Percentiles rank a stretch among this genome's conserved stretches.
Conservation (phyloP, 2,113 vertebrate genomes). For the Oplegnathus fasciatus region DNA sequence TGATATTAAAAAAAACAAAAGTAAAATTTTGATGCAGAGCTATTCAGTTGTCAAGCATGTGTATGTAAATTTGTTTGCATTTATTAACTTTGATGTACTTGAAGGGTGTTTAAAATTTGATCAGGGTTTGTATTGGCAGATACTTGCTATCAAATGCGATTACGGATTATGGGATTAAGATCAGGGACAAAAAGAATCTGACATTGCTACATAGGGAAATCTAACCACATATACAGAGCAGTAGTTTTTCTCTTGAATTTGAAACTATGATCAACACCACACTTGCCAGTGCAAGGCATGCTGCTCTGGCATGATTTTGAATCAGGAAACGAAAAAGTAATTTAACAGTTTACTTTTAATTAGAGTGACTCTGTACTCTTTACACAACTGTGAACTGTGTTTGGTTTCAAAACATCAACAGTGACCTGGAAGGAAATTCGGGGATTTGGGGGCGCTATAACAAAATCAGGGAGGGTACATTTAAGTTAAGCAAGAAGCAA, state of each 20-base stretch:
- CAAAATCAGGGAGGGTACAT: background rate
- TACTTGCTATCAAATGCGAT: background rate
- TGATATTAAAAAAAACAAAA: too few species aligned
- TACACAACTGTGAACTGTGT: slow-evolving; percentile 13
- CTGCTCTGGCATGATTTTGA: background rate
- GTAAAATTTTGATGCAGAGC: too few species aligned
- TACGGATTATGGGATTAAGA: background rate
- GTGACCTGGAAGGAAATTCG: slow-evolving; percentile 18
- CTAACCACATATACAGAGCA: background rate
- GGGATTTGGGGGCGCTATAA: background rate
- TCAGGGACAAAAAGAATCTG: background rate
- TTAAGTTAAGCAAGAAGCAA: background rate
- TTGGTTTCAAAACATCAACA: slow-evolving; percentile 13
- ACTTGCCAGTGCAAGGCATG: background rate
- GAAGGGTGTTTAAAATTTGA: background rate
- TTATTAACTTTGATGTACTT: background rate
- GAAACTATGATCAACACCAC: background rate
- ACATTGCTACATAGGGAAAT: background rate
- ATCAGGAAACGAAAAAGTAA: background rate
- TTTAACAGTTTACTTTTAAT: background rate
- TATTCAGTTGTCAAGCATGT: background rate
- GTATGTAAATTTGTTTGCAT: background rate
- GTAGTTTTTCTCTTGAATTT: background rate
- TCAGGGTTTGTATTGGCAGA: background rate
- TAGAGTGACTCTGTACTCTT: background rate